A percentile compares a stretch with the other conserved stretches of the same genome.
Conservation (phyloP, 2,888 invertebrate genomes). For the Labia minor region DNA sequence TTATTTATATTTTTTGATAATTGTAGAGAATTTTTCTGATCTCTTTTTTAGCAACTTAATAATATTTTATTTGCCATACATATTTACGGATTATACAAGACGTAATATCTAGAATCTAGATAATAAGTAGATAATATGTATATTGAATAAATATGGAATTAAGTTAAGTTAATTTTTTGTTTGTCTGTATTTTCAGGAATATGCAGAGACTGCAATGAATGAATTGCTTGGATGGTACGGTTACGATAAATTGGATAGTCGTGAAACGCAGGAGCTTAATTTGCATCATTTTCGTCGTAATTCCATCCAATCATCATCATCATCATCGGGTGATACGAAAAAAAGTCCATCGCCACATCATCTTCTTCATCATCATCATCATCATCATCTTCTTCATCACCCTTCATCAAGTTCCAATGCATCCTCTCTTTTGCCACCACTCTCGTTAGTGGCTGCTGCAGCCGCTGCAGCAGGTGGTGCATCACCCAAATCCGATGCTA, state of each 20-base stretch:
- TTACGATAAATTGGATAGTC: constrained; percentile 59
- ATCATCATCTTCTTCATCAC: constrained; percentile 6
- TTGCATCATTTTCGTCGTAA: constrained; percentile 34
- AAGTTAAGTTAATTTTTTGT: constrained; percentile 25
- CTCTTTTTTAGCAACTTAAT: no score
- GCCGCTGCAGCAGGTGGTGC: constrained; percentile 13
- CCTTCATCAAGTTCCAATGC: not conserved
- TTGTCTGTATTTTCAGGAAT: constrained; percentile 53
- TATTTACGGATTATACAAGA: no score
- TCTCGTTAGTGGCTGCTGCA: constrained; percentile 22
- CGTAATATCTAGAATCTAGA: no score
- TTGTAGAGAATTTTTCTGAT: no score
- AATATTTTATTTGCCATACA: no score
- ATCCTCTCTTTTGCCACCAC: constrained; percentile 23
- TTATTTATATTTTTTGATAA: no score
- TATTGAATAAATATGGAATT: no score
- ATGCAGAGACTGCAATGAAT: constrained; percentile 86
- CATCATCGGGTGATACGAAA: not conserved
- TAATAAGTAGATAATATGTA: no score
- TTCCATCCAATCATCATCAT: constrained; percentile 29
- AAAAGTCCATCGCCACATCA: not conserved
- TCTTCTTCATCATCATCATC: constrained; percentile 25
- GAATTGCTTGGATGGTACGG: constrained; percentile 88
- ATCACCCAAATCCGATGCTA: not conserved
- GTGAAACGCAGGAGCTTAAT: constrained; percentile 46